Evolutionary conservation across 1,140 invertebrate species (phyloP), one percentile per base, ranked within the genome.

Genomic region (Meloidogyne floridensis): DNA sequence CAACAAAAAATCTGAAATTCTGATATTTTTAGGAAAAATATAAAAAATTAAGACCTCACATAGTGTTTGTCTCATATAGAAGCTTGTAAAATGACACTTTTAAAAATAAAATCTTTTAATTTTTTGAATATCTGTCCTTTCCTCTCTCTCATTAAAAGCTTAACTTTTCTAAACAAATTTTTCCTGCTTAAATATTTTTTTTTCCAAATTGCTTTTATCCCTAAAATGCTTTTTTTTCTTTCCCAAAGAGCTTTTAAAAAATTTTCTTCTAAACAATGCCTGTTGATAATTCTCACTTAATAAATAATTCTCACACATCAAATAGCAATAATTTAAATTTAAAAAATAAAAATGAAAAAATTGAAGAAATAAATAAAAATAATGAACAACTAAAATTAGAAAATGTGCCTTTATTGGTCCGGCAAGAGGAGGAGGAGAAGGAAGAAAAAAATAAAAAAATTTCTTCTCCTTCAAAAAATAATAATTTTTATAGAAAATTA

Each of bases 371-470:
- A 9, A 54, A 13, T 10, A 54, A 65, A 5, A 65, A 65, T 65
- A 65, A 18, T 65, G 15, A 65, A 65, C 15, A 65, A 65, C 15
- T 6, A n/a, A 18, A 65, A 6, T n/a, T 7, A n/a, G 59, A 65
- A 65, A 65, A 65, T 65, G 15, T 65, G n/a, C 59, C 59, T 65
- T 65, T 65, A 65, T 65, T 65, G 59, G 59, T 65, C n/a, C 59
- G 7, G 59, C 59, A 65, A 65, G 59, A 65, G n/a, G 15, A 65
- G n/a, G n/a, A 65, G n/a, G 15, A 65, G n/a, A 1, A 65, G 7
- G 13, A 59, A 59, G 13, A n/a, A 59, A 15, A n/a, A 65, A 65
- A 65, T 65, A n/a, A 65, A 65, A 65, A 18, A 7, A 47, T 47
- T 47, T 47, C 47, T 47, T 47, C 47, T 47, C 47, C 47, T 47